Evolutionary conservation across 2,797 vertebrate genomes (phyloP), one percentile per base, ranked within the genome.

Genomic region (Sebastes dallii): DNA sequence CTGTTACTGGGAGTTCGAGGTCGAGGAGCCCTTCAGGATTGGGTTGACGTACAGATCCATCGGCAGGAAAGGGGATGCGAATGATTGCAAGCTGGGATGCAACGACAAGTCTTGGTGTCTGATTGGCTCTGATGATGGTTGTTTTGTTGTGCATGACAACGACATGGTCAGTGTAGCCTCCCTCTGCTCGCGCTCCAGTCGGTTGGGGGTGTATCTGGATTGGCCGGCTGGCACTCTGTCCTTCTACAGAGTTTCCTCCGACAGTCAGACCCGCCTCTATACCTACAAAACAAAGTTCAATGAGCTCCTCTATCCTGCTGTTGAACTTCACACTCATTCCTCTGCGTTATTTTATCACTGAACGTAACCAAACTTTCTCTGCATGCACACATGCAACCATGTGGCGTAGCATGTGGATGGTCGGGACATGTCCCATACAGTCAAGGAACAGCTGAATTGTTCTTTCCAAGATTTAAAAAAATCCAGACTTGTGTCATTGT

Each of bases 1-100:
- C 66, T 75, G 42, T 52, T 92, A 92, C 92, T 87, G 72, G 61
- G 89, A 91, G 84, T 2, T 85, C 0, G 78, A 87, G 0, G 29
- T 62, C 0, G 2, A 4, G 1, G 64, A 52, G 4, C 62, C 71
- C 5, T 82, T 86, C 7, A 78, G 1, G 0, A n/a, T 84, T 1
- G 91, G 91, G 3, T 27, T 91, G 3, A 81, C 70, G 0, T 80
- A 80, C 68, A 66, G 5, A 52, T 14, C 16, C 1, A 58, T 12
- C 54, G 56, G 4, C 22, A 68, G 12, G 25, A 52, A 75, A n/a
- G 77, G 61, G 6, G 2, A 42, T 10, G 9, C 0, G 0, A 0
- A 27, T 3, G 65, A 66, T 6, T 54, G 66, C 9, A 80, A 32
- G 11, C 29, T 91, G 18, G 88, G 80, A 9, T 0, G 0, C 6